Evolutionary conservation across 2,888 invertebrate species (phyloP), one percentile per base, ranked within the genome.

Genomic region (Heliconius ethilla): DNA sequence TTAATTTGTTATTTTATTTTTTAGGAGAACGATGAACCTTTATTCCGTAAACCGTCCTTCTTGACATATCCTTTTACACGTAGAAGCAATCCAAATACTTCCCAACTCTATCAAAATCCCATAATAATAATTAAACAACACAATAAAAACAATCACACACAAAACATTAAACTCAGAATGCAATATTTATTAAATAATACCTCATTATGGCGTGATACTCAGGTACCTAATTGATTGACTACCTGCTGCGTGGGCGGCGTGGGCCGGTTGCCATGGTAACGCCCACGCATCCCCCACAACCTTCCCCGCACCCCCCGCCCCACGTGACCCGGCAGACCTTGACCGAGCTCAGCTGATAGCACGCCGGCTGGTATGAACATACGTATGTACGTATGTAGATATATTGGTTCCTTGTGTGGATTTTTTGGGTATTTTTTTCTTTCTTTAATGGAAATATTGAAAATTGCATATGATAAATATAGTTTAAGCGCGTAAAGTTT

Each of bases 311-410:
- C 82, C 67, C 77, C 72, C 66, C 78, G 69, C 82, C 74, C 72
- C 82, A 3, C 63, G 80, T 92, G 93, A 93, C 92, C 93, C 91
- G 90, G 91, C 81, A 88, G 84, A 90, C 94, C 94, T 94, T 94
- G 94, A 93, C 93, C 89, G 91, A 92, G 92, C 91, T 91, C 67
- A 92, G 92, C 91, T 91, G 93, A 92, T 89, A 86, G 89, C 90
- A 88, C 88, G 88, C 84, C 84, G 82, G 79, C 80, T 73, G 79
- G n/a, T 37, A 40, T 37, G 37, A 40, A 40, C 67, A n/a, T 66
- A 29, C 37, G 37, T 67, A 67, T 27, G 45, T 15, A 45, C 45
- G 29, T 59, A 59, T 63, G 63, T 15, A 40, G 15, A 67, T 40
- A 67, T 1, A 37, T 6, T 40, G 37, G 25, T 40, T 67, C 67